Base-by-base conservation (phyloP, 2,888 invertebrate genomes). In the Scelioninae gen. 1 region DNA sequence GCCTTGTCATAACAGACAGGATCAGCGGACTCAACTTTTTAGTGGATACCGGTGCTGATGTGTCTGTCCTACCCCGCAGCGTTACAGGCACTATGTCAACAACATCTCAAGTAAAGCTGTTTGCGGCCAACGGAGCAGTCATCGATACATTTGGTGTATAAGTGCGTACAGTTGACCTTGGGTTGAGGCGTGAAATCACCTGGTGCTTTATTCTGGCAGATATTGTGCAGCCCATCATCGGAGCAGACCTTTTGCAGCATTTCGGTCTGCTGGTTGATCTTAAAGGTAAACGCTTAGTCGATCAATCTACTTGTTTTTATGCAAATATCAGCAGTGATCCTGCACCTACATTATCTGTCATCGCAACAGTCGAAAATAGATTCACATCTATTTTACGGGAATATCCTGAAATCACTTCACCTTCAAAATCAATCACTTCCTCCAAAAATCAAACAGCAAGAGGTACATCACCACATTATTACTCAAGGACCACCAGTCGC, bases 401-500 rank as follows among this genome's bases (percentile, higher is more conserved):
- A 49, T 6, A 6, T 5, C 23, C 16, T 16, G 16, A 16, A 49
- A 11, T 5, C 16, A 8, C 32, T 8, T 1, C 34, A 9, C 13
- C 13, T n/a, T n/a, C n/a, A n/a, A n/a, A n/a, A n/a, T n/a, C n/a
- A n/a, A 8, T 2, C 10, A 0, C 8, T 34, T 10, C 5, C 6
- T 0, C 11, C 32, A 0, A 11, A 16, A 29, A 15, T 23, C 13
- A 34, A 4, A 13, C 7, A 4, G n/a, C 13, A 2, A 29, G 16
- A 34, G 11, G 34, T 63, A 6, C 8, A 9, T 0, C 91, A 91
- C 69, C 81, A 87, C 58, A 90, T 92, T 0, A 82, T 88, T 63
- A 91, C 92, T 4, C 81, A 84, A 0, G 92, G 91, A 6, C 89
- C 90, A 23, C 90, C 92, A 0, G 87, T 90, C 3, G 79, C 81